phyloP scores from a whole-genome alignment of 2,113 vertebrate genomes.

The human (Homo sapiens) region DNA sequence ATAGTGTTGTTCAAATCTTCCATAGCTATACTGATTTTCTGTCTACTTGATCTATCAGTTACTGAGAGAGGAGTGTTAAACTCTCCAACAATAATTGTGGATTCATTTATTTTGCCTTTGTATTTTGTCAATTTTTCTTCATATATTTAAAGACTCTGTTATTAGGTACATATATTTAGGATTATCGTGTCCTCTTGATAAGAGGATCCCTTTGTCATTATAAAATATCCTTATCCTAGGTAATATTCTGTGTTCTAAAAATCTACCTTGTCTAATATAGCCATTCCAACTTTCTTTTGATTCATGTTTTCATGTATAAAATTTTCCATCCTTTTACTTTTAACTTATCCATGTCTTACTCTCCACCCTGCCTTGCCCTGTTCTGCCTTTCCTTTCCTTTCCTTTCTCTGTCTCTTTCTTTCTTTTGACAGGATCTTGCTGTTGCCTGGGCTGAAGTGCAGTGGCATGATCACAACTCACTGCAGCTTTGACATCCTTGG shows the following conservation, averaged over 20 bases:
- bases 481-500: too few relatives aligned
- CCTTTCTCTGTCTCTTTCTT: background rate
- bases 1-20: background rate
- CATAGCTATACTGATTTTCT: background rate
- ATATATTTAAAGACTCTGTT: background rate
- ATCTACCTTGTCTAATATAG: background rate
- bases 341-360: background rate
- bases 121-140: background rate
- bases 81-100: background rate
- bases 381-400: too few relatives aligned
- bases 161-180: background rate
- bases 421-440: too few relatives aligned
- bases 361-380: too few relatives aligned
- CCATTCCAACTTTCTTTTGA: background rate
- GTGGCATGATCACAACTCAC: too few relatives aligned
- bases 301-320: background rate
- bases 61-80: background rate
- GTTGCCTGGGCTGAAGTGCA: too few relatives aligned
- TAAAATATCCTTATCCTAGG: background rate
- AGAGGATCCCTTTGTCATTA: background rate
- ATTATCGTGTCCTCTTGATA: background rate
- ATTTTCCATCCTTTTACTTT: constrained; percentile 18
- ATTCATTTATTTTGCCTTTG: background rate
- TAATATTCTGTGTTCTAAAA: constrained; percentile 17
- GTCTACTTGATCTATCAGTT: background rate